Percentiles rank a stretch among this genome's conserved stretches.
phyloP scores from a whole-genome alignment of 2,888 invertebrate genomes.

The Stenodema calcarata region DNA sequence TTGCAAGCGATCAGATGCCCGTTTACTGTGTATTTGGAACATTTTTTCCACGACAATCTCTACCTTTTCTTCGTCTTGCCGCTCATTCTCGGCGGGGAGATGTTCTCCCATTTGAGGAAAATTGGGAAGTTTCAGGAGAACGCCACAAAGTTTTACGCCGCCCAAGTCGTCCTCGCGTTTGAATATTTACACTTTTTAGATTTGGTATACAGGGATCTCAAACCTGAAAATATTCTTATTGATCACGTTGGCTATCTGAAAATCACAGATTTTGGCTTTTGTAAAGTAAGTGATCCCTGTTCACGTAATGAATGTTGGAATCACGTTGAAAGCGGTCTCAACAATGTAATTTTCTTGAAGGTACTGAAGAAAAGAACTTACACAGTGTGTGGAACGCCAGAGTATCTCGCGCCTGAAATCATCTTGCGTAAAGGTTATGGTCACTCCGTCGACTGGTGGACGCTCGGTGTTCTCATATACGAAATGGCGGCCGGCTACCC shows the following conservation, averaged over 20 bases:
- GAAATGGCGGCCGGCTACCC: constrained; percentile 93
- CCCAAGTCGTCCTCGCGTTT: constrained; percentile 88
- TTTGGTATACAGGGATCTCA: constrained; percentile 87
- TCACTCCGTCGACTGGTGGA: constrained; percentile 96
- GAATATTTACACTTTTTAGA: constrained; percentile 90
- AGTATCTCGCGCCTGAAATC: constrained; percentile 69
- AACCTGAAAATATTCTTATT: constrained; percentile 90
- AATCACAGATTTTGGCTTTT: constrained; percentile 94
- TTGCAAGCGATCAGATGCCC: constrained; percentile 87
- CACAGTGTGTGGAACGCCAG: constrained; percentile 68
- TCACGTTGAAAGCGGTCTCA: too few relatives aligned
- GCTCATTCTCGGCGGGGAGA: constrained; percentile 85
- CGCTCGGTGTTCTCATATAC: constrained; percentile 84
- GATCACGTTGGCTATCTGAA: constrained; percentile 81
- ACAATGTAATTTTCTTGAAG: not conserved
- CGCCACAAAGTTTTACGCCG: constrained; percentile 85
- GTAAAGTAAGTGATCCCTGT: constrained; percentile 74
- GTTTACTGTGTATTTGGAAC: constrained; percentile 86
- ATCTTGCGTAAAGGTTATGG: constrained; percentile 92
- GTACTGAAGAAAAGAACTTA: constrained; percentile 67
- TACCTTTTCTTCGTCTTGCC: constrained; percentile 86
- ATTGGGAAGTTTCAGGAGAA: constrained; percentile 67
- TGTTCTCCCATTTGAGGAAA: constrained; percentile 79
- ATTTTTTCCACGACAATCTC: constrained; percentile 83
- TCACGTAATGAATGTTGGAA: too few relatives aligned